Percentiles rank a stretch among this genome's conserved stretches.
phyloP scores from a whole-genome alignment of 2,797 vertebrate species.

The Esox lucius region DNA sequence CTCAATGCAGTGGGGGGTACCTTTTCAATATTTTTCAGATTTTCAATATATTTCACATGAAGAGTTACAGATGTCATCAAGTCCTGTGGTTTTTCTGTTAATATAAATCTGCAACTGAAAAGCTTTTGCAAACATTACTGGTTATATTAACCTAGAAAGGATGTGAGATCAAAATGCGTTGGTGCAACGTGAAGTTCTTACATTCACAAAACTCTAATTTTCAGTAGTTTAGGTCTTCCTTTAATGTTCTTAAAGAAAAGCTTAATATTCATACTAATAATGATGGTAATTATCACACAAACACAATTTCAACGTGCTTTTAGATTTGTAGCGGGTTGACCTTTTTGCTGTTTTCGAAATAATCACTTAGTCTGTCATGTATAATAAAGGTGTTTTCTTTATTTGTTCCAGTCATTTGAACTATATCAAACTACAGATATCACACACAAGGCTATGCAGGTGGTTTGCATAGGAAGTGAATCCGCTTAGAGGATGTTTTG shows the following conservation, averaged over 20 bases:
- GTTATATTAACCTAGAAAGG: conserved; percentile 22
- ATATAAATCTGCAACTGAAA: background rate
- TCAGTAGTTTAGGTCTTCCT: background rate
- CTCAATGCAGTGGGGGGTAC: too few relatives aligned
- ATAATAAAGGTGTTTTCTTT: conserved; percentile 7
- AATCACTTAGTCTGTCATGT: background rate
- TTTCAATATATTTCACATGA: background rate
- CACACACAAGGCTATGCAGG: conserved; percentile 54
- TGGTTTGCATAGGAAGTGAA: conserved; percentile 63
- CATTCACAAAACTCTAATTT: conserved; percentile 2
- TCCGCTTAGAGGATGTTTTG: conserved; percentile 65
- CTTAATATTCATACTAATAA: background rate
- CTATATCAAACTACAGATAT: conserved; percentile 36
- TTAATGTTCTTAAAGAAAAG: background rate
- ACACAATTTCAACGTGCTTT: background rate
- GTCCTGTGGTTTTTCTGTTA: background rate
- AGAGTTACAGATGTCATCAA: background rate
- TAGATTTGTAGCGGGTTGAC: background rate
- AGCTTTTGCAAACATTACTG: background rate
- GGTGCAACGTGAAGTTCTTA: background rate
- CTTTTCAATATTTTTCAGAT: background rate
- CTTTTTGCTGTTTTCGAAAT: background rate
- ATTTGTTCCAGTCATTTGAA: conserved; percentile 21
- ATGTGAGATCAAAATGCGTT: conserved; percentile 12
- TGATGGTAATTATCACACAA: background rate